These are phyloP conservation scores for Hemaris fuciformis DNA, from an alignment of 2,888 invertebrate genomes.

Conservation along the genomic window DNA sequence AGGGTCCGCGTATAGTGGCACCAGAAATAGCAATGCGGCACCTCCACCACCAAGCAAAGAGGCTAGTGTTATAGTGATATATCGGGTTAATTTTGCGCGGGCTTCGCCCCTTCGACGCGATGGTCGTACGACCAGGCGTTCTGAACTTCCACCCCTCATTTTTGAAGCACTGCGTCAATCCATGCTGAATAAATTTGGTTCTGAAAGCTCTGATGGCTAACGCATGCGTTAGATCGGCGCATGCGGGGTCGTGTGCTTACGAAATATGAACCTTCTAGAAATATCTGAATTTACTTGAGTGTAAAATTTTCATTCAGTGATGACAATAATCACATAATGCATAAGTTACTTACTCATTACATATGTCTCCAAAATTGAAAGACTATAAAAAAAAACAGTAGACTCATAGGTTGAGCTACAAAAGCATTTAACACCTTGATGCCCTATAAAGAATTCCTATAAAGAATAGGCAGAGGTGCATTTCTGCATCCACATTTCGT, in stretches of 20 bases:
- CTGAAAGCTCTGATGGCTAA: constrained; percentile 33
- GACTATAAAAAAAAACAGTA: too few relatives aligned
- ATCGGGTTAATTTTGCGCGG: constrained; percentile 68
- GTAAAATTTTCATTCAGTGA: too few relatives aligned
- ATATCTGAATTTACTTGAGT: neutral
- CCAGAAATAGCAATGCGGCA: constrained; percentile 74
- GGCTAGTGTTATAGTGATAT: constrained; percentile 71
- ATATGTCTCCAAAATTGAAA: too few relatives aligned
- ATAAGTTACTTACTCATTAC: too few relatives aligned
- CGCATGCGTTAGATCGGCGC: constrained; percentile 46
- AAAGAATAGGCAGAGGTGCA: too few relatives aligned
- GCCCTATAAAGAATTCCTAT: too few relatives aligned
- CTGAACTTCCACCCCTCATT: constrained; percentile 77
- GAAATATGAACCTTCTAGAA: neutral
- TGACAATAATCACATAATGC: too few relatives aligned
- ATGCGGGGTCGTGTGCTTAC: constrained; percentile 36
- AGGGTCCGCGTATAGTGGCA: constrained; percentile 76
- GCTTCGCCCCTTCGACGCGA: constrained; percentile 65
- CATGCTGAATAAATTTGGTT: constrained; percentile 61
- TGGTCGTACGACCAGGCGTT: constrained; percentile 68
- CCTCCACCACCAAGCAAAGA: constrained; percentile 70
- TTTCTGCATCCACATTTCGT: too few relatives aligned
- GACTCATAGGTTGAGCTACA: too few relatives aligned
- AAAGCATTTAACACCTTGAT: too few relatives aligned
- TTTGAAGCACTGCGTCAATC: constrained; percentile 70